Evolutionary conservation across 2,888 invertebrate species (phyloP).

Genomic region (Microdon myrmicae): DNA sequence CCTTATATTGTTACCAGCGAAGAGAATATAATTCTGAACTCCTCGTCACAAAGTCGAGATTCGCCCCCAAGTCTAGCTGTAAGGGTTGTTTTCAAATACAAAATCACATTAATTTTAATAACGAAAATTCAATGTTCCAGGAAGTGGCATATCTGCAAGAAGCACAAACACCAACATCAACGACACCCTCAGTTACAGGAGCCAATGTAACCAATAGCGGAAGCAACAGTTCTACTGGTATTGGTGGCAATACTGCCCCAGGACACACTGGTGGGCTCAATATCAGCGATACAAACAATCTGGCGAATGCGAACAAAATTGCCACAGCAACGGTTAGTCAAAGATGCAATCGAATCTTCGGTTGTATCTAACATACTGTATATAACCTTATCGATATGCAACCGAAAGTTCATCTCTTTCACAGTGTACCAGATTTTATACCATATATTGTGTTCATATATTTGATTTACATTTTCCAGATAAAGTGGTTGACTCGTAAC

Average conservation of each 20-base stretch:
- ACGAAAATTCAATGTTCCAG: conserved; percentile 54
- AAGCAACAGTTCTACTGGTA: conserved; percentile 74
- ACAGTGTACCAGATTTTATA: conserved; percentile 5
- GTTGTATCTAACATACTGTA: background rate
- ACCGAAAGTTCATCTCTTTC: conserved; percentile 3
- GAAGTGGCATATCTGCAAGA: conserved; percentile 67
- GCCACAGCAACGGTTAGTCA: conserved; percentile 88
- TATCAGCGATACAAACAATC: conserved; percentile 58
- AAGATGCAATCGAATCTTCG: conserved; percentile 21
- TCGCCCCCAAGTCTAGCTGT: conserved; percentile 78
- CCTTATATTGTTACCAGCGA: conserved; percentile 79
- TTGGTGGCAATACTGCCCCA: conserved; percentile 53
- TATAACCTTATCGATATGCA: too few species aligned
- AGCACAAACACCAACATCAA: conserved; percentile 69
- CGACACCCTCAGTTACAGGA: conserved; percentile 67
- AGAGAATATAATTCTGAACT: conserved; percentile 72
- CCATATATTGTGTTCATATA: conserved; percentile 13
- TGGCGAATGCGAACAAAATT: conserved; percentile 73
- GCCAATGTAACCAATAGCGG: conserved; percentile 70
- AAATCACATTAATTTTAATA: conserved; percentile 2
- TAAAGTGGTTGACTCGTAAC: conserved; percentile 96
- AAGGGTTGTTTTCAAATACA: conserved; percentile 60
- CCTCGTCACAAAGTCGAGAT: conserved; percentile 69
- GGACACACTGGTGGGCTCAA: conserved; percentile 55
- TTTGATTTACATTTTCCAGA: conserved; percentile 67